phyloP scores from a whole-genome alignment of 2,797 vertebrate species.

The Tenualosa ilisha region DNA sequence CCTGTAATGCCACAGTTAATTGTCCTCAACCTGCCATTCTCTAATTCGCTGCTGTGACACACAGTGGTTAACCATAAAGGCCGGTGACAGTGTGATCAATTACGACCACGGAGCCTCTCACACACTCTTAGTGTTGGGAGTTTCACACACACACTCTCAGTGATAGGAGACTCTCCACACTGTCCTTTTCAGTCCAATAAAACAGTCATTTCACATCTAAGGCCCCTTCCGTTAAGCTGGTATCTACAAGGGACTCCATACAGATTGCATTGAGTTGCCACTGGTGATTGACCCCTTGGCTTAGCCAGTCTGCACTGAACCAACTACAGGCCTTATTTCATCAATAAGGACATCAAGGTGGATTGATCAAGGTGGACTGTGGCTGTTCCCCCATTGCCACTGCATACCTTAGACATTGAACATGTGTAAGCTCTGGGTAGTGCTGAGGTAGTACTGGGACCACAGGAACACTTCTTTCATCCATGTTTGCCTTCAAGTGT shows the following conservation, averaged over 20 bases:
- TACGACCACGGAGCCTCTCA: constrained; percentile 46
- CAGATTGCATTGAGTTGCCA: not conserved
- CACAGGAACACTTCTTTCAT: not conserved
- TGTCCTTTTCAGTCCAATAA: not conserved
- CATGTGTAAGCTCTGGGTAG: not conserved
- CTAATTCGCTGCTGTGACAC: constrained; percentile 68
- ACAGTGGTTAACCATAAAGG: constrained; percentile 61
- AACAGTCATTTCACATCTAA: not conserved
- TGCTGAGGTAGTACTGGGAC: not conserved
- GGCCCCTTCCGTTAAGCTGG: not conserved
- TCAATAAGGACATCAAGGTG: not conserved
- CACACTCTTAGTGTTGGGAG: constrained; percentile 1
- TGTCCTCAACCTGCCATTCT: constrained; percentile 54
- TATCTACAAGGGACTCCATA: not conserved
- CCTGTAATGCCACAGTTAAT: constrained; percentile 51
- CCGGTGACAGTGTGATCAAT: constrained; percentile 64
- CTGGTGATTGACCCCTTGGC: not conserved
- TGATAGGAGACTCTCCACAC: not conserved
- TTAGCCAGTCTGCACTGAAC: not conserved
- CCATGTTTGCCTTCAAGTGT: not conserved
- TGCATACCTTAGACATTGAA: not conserved
- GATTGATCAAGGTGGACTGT: not conserved
- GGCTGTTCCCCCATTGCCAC: not conserved
- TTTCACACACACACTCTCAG: not conserved
- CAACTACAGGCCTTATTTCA: not conserved